Conservation (phyloP, 1,140 invertebrate species). For the Diuraphis noxia region DNA sequence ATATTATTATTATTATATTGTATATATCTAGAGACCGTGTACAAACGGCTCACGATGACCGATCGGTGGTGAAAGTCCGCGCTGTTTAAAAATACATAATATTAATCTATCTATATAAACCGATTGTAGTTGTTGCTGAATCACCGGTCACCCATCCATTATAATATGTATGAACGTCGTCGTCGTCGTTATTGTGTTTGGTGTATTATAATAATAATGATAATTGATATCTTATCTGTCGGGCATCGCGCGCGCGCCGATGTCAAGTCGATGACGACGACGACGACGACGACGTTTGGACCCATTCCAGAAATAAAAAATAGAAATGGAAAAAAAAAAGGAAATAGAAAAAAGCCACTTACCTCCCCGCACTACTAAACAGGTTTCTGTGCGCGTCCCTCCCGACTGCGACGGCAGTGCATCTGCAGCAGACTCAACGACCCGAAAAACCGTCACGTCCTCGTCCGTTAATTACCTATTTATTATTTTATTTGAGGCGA, state of each 20-base stretch:
- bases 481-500: neutral
- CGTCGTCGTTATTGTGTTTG: neutral
- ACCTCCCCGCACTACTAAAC: neutral
- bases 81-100: neutral
- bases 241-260: neutral
- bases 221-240: conserved; percentile 14
- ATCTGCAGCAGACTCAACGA: neutral
- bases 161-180: neutral
- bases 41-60: neutral
- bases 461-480: conserved; percentile 4
- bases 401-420: neutral
- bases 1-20: neutral
- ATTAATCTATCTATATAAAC: neutral
- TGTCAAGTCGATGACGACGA: neutral
- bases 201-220: neutral
- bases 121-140: neutral
- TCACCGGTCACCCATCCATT: conserved; percentile 28
- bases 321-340: neutral
- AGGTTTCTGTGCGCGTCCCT: neutral
- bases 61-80: conserved; percentile 24
- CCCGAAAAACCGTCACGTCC: conserved; percentile 16
- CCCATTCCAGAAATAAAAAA: neutral
- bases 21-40: neutral
- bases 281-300: neutral
- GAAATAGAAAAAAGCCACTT: neutral